Evolutionary conservation across 2,888 invertebrate species (phyloP), one percentile per base, ranked within the genome.

Genomic region (Xanthorhoe spadicearia): DNA sequence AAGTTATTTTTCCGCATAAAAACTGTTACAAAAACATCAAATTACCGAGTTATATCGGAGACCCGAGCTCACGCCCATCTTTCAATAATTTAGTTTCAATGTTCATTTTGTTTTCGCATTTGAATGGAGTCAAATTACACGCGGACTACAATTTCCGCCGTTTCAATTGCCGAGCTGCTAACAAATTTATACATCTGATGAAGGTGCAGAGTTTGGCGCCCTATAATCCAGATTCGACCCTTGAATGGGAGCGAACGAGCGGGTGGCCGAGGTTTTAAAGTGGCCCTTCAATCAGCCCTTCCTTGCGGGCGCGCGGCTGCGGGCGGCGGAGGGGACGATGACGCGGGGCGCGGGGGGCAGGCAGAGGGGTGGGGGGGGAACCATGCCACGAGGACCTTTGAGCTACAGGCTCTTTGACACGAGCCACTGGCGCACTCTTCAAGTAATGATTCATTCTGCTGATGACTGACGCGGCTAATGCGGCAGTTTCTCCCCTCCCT

Each of bases 401-500:
- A 91, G 90, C 91, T 89, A 83, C 87, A 87, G 84, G 86, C 92
- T 90, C 92, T 92, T 93, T 92, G 92, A 92, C 92, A 91, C 92
- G 90, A 91, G 90, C 90, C 89, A 91, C 92, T 90, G 89, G 84
- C 90, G 90, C 85, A 88, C 92, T 92, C 92, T 92, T 92, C 92
- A 93, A 92, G 91, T 93, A 93, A 93, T 92, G 92, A 92, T 92
- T 92, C 92, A 92, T 92, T 92, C 92, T 91, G 85, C 89, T 91
- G 92, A 91, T 91, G 91, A 92, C 87, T 91, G 90, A 90, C 90
- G 87, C 89, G 82, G 91, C 92, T 92, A 92, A 92, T 92, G 87
- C 90, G 84, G 74, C 88, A 81, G 84, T 83, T 86, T 84, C 80
- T 81, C 83, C 80, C 77, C 82, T 82, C 76, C 80, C 74, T 79